These are phyloP conservation scores for Rapana venosa DNA, from an alignment of 2,888 invertebrate species.

Conservation along the genomic window DNA sequence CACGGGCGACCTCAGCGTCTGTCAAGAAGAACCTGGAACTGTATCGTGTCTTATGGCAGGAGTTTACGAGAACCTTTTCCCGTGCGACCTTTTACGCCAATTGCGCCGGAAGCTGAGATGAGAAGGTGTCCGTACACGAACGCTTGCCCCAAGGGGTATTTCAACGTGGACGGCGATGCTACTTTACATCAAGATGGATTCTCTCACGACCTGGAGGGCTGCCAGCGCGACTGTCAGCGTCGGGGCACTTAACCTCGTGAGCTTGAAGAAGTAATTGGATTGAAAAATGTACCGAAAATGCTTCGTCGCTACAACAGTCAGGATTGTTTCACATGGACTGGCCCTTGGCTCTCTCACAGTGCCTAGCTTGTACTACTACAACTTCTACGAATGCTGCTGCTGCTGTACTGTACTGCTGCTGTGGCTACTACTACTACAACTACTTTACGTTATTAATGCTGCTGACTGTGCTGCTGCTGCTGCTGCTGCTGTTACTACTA, in stretches of 20 bases:
- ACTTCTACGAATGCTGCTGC: background rate
- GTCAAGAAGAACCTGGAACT: background rate
- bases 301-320: background rate
- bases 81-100: slow-evolving; percentile 10
- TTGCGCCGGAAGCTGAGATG: slow-evolving; percentile 1
- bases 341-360: background rate
- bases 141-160: background rate
- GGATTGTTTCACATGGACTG: background rate
- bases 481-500: background rate
- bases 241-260: background rate
- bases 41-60: background rate
- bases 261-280: background rate
- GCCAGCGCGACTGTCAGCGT: slow-evolving; percentile 8
- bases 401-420: too few relatives aligned
- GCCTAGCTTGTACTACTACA: background rate
- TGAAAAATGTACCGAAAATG: background rate
- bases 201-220: background rate
- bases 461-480: background rate
- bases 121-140: background rate
- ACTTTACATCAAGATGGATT: background rate
- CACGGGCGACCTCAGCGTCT: background rate
- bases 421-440: too few relatives aligned
- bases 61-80: background rate
- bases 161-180: background rate
- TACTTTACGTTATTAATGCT: too few relatives aligned